These are phyloP conservation scores for Brachionus sp. DNA, from an alignment of 1,140 invertebrate species.

Conservation along the genomic window DNA sequence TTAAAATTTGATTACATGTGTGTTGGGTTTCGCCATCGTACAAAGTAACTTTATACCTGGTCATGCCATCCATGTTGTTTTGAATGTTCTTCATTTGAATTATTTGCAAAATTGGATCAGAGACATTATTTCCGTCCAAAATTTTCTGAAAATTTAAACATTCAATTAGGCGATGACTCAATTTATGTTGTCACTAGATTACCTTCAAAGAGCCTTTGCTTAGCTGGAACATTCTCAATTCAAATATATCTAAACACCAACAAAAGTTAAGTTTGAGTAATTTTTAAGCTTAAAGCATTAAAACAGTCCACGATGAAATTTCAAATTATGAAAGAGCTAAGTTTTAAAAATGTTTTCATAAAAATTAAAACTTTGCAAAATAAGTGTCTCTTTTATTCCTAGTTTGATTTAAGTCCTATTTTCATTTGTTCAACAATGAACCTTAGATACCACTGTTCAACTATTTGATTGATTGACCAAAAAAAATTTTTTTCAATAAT, in stretches of 20 bases:
- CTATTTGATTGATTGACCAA: not conserved
- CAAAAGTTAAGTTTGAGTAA: not conserved
- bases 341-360: not conserved
- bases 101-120: constrained; percentile 42
- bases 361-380: not conserved
- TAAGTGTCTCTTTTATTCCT: not conserved
- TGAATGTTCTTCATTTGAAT: constrained; percentile 40
- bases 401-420: not conserved
- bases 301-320: constrained; percentile 27
- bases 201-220: constrained; percentile 18
- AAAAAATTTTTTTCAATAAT: not conserved
- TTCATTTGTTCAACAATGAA: not conserved
- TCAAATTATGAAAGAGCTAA: constrained; percentile 1
- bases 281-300: constrained; percentile 25
- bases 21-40: constrained; percentile 35
- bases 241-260: not conserved
- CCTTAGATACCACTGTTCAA: not conserved
- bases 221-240: constrained; percentile 28
- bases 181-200: not conserved
- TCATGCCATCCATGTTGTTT: constrained; percentile 46
- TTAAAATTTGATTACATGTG: constrained; percentile 23
- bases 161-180: not conserved
- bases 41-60: constrained; percentile 13
- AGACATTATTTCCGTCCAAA: constrained; percentile 38
- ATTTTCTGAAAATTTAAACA: constrained; percentile 1